A percentile compares a stretch with the other conserved stretches of the same genome.
phyloP scores from a whole-genome alignment of 2,888 invertebrate species.

The Encarsia formosa region DNA sequence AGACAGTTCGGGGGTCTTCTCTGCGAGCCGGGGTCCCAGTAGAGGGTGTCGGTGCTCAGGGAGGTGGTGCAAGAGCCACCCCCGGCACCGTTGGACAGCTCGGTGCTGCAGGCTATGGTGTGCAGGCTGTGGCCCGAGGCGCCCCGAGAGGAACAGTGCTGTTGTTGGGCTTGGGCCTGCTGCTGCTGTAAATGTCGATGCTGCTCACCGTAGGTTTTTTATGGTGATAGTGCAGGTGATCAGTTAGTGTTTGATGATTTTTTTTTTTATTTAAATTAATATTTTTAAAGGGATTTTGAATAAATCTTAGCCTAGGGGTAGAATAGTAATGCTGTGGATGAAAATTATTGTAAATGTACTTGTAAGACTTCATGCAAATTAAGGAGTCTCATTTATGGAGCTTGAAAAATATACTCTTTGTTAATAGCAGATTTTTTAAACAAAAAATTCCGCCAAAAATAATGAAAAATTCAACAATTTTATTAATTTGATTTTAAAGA shows the following conservation, averaged over 20 bases:
- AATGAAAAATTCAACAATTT: no score
- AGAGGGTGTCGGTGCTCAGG: constrained; percentile 79
- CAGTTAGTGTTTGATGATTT: constrained; percentile 24
- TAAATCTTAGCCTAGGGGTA: no score
- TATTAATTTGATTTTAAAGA: no score
- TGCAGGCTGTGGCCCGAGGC: constrained; percentile 63
- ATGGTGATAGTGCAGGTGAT: constrained; percentile 44
- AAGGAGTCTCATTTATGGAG: no score
- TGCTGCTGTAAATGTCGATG: constrained; percentile 33
- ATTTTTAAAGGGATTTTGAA: no score
- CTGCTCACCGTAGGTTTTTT: constrained; percentile 13
- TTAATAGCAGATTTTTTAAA: no score
- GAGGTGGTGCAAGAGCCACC: constrained; percentile 78
- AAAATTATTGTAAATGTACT: no score
- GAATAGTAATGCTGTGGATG: no score
- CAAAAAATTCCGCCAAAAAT: no score
- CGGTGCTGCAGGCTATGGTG: constrained; percentile 77
- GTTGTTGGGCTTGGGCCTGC: constrained; percentile 30
- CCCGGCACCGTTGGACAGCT: constrained; percentile 60
- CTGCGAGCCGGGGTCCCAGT: constrained; percentile 64
- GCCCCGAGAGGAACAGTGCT: constrained; percentile 30
- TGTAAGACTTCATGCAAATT: no score
- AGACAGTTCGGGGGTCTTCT: constrained; percentile 48
- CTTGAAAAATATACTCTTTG: no score
- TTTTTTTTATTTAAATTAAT: no score